Evolutionary conservation across 2,888 invertebrate genomes (phyloP), one percentile per base, ranked within the genome.

Genomic region (Hypercompe scribonia): DNA sequence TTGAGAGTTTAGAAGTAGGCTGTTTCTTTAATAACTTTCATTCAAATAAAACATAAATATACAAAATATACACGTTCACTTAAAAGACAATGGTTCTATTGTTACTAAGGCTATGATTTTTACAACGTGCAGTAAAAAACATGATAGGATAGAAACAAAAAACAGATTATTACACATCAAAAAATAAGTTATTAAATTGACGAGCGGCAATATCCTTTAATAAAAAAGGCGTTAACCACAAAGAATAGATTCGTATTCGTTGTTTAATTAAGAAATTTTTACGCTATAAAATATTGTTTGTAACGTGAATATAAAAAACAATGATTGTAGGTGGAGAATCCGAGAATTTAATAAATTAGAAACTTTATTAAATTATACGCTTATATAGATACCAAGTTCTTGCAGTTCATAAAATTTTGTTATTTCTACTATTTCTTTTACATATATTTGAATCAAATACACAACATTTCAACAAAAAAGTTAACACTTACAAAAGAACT

Each of bases 241-340:
- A 90, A 91, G 90, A 92, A 93, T 90, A 84, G 89, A 89, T 87
- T 90, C 88, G 88, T 92, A 91, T 92, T 94, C 92, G 90, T 84
- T 92, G 92, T 94, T 93, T 93, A 94, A 94, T 94, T 94, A 93
- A 93, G 85, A 88, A 89, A 91, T 92, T 93, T 93, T 94, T 91
- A 93, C 93, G 92, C 90, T 92, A 90, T 93, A 93, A 92, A 89
- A 89, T 89, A 88, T 84, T 87, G 87, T 81, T 88, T 88, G 84
- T 90, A 90, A 91, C 90, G 89, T 78, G 73, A 74, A 77, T 34
- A 70, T 31, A 80, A 85, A 80, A 79, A 84, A 85, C 78, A 78
- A 73, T 73, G 71, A 63, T 58, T 74, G 71, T 77, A 76, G 87
- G 63, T 42, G 39, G 84, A 83, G 78, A 78, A 74, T 80, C 78